These are phyloP conservation scores for Limnephilus lunatus DNA, from an alignment of 2,888 invertebrate species.

Conservation along the genomic window DNA sequence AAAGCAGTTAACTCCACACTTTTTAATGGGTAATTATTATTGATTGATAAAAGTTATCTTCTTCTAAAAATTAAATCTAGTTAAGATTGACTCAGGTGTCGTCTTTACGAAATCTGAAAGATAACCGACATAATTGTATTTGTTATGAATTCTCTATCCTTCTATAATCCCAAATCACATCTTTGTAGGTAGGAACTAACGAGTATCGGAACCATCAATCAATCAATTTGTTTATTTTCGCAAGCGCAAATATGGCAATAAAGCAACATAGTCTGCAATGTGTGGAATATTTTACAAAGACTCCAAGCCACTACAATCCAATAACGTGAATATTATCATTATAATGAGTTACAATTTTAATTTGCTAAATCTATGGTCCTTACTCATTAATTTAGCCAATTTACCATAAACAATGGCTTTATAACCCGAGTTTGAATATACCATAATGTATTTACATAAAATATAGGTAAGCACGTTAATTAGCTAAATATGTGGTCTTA, in stretches of 20 bases:
- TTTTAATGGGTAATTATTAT: too few species aligned
- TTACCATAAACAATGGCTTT: constrained; percentile 17
- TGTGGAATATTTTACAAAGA: neutral
- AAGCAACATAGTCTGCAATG: neutral
- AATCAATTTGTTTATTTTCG: neutral
- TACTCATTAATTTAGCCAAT: neutral
- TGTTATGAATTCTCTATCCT: neutral
- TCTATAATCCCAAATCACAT: neutral
- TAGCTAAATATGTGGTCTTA: neutral
- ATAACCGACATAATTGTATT: neutral
- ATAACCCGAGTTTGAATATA: constrained; percentile 19
- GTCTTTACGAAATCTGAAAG: too few species aligned
- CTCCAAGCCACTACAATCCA: neutral
- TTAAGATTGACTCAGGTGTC: too few species aligned
- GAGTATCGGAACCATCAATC: neutral
- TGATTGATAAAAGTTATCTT: too few species aligned
- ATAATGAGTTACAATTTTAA: neutral
- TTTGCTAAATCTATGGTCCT: neutral
- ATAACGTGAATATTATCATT: neutral
- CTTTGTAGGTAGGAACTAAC: neutral
- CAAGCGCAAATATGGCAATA: neutral
- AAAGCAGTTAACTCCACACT: too few species aligned
- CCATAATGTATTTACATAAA: neutral
- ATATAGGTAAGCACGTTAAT: constrained; percentile 18
- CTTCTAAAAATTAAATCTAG: too few species aligned